Evolutionary conservation across 2,888 invertebrate species (phyloP).

Genomic region (Sesamia inferens): DNA sequence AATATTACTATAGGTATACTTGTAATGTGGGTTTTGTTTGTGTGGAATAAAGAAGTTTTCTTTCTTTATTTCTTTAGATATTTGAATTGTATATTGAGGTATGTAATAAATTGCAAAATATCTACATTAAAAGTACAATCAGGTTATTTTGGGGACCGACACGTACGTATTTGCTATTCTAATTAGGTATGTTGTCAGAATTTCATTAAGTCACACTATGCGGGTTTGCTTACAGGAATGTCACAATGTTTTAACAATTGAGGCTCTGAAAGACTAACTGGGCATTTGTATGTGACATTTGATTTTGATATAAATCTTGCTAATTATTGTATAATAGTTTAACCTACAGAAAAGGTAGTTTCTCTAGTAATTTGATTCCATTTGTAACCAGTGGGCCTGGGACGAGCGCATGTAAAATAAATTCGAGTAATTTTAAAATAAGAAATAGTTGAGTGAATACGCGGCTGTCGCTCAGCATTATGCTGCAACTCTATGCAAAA

Average conservation of each 20-base stretch:
- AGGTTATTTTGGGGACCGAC: conserved; percentile 40
- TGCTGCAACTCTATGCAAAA: too few species aligned
- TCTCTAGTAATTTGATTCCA: not conserved
- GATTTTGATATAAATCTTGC: not conserved
- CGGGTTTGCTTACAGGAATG: conserved; percentile 54
- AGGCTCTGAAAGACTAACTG: conserved; percentile 23
- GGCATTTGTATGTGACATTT: conserved; percentile 26
- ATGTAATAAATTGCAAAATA: conserved; percentile 5
- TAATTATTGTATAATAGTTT: not conserved
- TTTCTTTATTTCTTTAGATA: not conserved
- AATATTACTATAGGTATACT: too few species aligned
- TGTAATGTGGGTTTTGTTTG: too few species aligned
- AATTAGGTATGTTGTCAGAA: conserved; percentile 57
- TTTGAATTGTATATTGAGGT: conserved; percentile 9
- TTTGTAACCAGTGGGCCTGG: not conserved
- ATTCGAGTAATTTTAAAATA: too few species aligned
- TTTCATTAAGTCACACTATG: conserved; percentile 53
- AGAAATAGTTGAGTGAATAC: too few species aligned
- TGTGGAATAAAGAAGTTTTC: too few species aligned
- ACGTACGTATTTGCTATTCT: conserved; percentile 55
- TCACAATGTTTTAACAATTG: conserved; percentile 41
- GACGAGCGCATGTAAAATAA: not conserved
- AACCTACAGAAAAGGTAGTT: not conserved
- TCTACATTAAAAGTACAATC: conserved; percentile 7
- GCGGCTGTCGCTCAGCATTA: too few species aligned